Base-by-base conservation (phyloP, 2,797 vertebrate species). In the Sebastes oblongus region DNA sequence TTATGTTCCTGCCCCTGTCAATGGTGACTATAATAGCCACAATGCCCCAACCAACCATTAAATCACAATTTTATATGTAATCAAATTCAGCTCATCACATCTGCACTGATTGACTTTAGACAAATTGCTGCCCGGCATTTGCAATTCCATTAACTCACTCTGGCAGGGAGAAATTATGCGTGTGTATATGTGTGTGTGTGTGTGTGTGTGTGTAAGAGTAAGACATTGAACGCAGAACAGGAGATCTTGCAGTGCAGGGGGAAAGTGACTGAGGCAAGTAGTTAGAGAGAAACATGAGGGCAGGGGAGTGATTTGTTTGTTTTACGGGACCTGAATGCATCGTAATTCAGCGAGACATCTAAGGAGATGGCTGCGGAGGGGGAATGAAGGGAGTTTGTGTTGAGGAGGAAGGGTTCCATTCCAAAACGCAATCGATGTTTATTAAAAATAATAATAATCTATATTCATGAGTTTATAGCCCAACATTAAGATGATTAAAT, bases 61-160 rank as follows among this genome's bases (percentile, higher is more conserved):
- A 94, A 92, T 95, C 92, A 90, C 84, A 77, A 79, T 88, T 95
- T 93, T 89, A 94, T 91, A 91, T 83, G 83, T 90, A 92, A 91
- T 94, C 93, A 93, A 93, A 92, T 88, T 70, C 69, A 89, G 78
- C 86, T 93, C 91, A 86, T 94, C 89, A 93, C 86, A 88, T 94
- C 92, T 89, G 85, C 90, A 75, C 83, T 89, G 92, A 95, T 94
- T 90, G 92, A 93, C 94, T 91, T 84, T 32, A 58, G 83, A 87
- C 85, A 85, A 93, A 87, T 91, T 84, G 90, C 83, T 88, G 89
- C 84, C 88, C 86, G 88, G 87, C 82, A 89, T 92, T 90, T 91
- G 81, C 86, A 91, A 88, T 91, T 92, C 91, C 86, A 88, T 93
- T 92, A 90, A 86, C 75, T 93, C 81, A 72, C 65, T 66, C 85